phyloP scores from a whole-genome alignment of 35 echinoderm and acorn worm genomes.

The Anneissia japonica region DNA sequence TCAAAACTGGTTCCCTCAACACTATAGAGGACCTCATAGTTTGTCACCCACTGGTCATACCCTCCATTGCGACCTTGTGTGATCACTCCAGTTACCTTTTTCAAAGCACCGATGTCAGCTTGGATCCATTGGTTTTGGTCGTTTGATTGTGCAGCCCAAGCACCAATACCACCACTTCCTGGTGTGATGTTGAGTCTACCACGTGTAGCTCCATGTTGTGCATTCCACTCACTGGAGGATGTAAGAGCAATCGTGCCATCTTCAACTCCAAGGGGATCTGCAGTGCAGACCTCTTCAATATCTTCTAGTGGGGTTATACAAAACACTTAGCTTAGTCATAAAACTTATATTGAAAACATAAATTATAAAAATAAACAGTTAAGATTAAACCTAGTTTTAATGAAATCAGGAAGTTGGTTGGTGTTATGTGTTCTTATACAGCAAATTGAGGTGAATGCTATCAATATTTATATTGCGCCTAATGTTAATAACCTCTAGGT shows the following conservation, averaged over 20 bases:
- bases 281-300: background rate
- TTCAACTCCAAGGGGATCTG: conserved; percentile 25
- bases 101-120: background rate
- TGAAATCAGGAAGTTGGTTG: too few relatives aligned
- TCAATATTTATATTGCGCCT: too few relatives aligned
- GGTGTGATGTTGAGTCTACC: conserved; percentile 11
- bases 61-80: background rate
- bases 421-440: too few relatives aligned
- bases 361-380: too few relatives aligned
- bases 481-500: too few relatives aligned
- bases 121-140: conserved; percentile 40
- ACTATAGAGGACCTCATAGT: background rate
- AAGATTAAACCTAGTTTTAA: too few relatives aligned
- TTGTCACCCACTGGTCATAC: conserved; percentile 8
- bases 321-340: too few relatives aligned
- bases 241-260: background rate
- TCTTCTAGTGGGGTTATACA: too few relatives aligned
- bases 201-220: conserved; percentile 6
- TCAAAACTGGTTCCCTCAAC: background rate
- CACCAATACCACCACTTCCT: background rate
- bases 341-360: too few relatives aligned
- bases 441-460: too few relatives aligned
- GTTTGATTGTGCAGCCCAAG: conserved; percentile 26
- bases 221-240: conserved; percentile 28
- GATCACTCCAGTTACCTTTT: background rate